Evolutionary conservation across 2,113 vertebrate species (phyloP).

Genomic region (Rynchops niger): DNA sequence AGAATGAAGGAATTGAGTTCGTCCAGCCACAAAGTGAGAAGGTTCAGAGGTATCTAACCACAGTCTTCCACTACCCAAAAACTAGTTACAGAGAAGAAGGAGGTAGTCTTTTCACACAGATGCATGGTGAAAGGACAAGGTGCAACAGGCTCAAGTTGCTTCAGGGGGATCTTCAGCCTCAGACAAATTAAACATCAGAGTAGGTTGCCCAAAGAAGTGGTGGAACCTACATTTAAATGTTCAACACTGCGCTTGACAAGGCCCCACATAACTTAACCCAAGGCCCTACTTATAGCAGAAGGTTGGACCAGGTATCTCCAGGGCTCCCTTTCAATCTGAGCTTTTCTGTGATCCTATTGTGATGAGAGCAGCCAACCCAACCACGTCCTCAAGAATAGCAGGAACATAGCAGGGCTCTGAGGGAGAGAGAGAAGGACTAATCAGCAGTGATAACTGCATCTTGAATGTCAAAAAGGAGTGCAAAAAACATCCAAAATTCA

Average conservation of each 20-base stretch:
- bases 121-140: accelerated
- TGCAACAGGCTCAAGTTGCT: background rate
- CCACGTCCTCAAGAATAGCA: background rate
- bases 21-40: background rate
- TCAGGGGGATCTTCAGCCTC: background rate
- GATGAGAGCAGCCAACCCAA: background rate
- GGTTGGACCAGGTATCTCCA: background rate
- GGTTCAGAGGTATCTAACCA: background rate
- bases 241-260: background rate
- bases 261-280: background rate
- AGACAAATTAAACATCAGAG: background rate
- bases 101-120: background rate
- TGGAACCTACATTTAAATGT: background rate
- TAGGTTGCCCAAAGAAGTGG: background rate
- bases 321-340: background rate
- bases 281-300: background rate
- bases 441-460: background rate
- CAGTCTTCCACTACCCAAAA: background rate
- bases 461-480: background rate
- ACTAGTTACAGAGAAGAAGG: background rate
- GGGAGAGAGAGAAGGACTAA: background rate
- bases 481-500: background rate
- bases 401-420: background rate
- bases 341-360: background rate
- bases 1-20: background rate